Evolutionary conservation across 2,888 invertebrate species (phyloP), one percentile per base, ranked within the genome.

Genomic region (Danaus chrysippus): DNA sequence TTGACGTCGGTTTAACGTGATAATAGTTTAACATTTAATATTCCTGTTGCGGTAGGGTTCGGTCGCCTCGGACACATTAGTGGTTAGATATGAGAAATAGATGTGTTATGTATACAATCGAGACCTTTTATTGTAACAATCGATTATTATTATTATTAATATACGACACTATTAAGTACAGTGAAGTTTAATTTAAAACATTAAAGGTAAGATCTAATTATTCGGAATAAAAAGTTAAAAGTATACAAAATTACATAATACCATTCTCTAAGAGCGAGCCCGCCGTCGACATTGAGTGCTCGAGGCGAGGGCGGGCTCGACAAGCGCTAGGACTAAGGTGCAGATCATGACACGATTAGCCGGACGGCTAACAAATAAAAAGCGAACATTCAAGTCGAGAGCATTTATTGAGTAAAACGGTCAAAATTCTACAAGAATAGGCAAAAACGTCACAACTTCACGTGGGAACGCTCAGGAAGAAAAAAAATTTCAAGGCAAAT

Each of bases 381-480:
- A 75, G 77, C 71, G 72, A 73, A 70, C 72, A 69, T 70, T 77
- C 74, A 81, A 78, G 82, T 87, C 84, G 86, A 89, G 84, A 87
- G 86, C 84, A 86, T 90, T 90, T 90, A 90, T 89, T 89, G 83
- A 82, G 82, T 89, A 89, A 91, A 90, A 85, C 87, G 85, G 86
- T 89, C 89, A 87, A 90, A 89, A 89, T 87, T 83, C 90, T 90
- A 90, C 89, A 90, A 68, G 86, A 88, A 82, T 89, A 90, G 86
- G 89, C 89, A 88, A 89, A 88, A 89, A 89, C 88, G 87, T 90
- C 90, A 90, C 89, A 89, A 88, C 86, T 88, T 87, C 76, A 77
- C 81, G 83, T 87, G 86, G 86, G 87, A 86, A 87, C 82, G 86
- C 83, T 86, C 83, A 85, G 83, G 84, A 81, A 81, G 81, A 83